phyloP scores from a whole-genome alignment of 2,888 invertebrate genomes.

The Pyrrhopygopsis socrates region DNA sequence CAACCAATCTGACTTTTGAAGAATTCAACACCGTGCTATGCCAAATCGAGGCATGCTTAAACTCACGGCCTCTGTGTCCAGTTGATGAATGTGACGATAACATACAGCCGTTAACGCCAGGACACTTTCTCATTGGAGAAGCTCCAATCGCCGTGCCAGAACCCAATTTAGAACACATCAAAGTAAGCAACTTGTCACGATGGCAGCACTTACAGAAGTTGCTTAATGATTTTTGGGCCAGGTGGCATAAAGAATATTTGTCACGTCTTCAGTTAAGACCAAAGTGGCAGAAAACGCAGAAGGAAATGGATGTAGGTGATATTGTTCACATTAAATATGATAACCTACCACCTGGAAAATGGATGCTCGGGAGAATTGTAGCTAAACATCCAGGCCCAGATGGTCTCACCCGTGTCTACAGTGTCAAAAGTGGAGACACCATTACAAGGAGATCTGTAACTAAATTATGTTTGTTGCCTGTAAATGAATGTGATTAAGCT shows the following conservation, averaged over 20 bases:
- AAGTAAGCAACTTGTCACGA: slow-evolving; percentile 55
- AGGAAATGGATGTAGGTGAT: slow-evolving; percentile 77
- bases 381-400: slow-evolving; percentile 67
- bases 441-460: slow-evolving; percentile 25
- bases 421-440: slow-evolving; percentile 45
- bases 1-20: slow-evolving; percentile 67
- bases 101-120: slow-evolving; percentile 67
- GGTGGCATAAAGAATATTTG: slow-evolving; percentile 64
- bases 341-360: slow-evolving; percentile 72
- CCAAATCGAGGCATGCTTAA: slow-evolving; percentile 79
- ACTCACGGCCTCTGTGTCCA: slow-evolving; percentile 66
- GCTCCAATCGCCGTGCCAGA: slow-evolving; percentile 47
- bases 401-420: slow-evolving; percentile 6
- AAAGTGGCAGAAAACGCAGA: slow-evolving; percentile 66
- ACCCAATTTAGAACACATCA: slow-evolving; percentile 31
- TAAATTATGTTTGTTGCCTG: slow-evolving; percentile 22
- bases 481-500: background rate
- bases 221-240: slow-evolving; percentile 73
- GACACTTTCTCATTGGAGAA: slow-evolving; percentile 79
- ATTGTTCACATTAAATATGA: slow-evolving; percentile 79
- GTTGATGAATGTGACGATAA: slow-evolving; percentile 13
- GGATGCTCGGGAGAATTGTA: slow-evolving; percentile 78
- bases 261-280: slow-evolving; percentile 62
- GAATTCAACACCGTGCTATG: slow-evolving; percentile 68
- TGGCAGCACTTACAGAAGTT: slow-evolving; percentile 79